Evolutionary conservation across 1,140 invertebrate genomes (phyloP).

Genomic region (Aphis gossypii): DNA sequence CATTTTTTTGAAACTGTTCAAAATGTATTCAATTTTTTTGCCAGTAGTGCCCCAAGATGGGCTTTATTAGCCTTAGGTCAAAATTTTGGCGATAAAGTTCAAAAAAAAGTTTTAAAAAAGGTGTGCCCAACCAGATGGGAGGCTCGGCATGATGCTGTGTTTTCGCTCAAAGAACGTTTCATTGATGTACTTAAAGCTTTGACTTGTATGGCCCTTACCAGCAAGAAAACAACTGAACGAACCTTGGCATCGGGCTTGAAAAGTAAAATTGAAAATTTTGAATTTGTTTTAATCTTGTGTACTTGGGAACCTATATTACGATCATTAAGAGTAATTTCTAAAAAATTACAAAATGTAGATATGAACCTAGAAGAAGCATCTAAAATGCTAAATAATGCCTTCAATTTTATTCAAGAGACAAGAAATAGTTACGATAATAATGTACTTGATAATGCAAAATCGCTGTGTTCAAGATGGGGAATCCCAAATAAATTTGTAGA

Average conservation of each 20-base stretch:
- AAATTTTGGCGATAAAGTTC: no score
- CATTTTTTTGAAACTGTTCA: no score
- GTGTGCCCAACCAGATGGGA: not conserved
- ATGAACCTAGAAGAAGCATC: constrained; percentile 22
- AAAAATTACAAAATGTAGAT: constrained; percentile 31
- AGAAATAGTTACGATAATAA: constrained; percentile 25
- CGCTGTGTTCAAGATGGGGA: constrained; percentile 13
- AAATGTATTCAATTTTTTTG: no score
- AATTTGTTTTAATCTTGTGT: constrained; percentile 32
- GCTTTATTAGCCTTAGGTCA: no score
- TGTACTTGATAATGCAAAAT: constrained; percentile 9
- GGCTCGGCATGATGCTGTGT: not conserved
- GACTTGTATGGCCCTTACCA: not conserved
- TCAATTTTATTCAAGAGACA: constrained; percentile 23
- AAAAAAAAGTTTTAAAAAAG: not conserved
- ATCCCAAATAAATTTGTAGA: not conserved
- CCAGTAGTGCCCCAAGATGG: no score
- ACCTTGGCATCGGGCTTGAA: constrained; percentile 18
- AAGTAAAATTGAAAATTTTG: constrained; percentile 19
- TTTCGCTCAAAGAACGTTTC: no score
- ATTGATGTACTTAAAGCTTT: constrained; percentile 10
- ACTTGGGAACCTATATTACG: constrained; percentile 27
- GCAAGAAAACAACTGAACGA: not conserved
- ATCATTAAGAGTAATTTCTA: constrained; percentile 31
- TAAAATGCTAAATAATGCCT: constrained; percentile 15